phyloP scores from a whole-genome alignment of 2,113 vertebrate species.

The Syrrhaptes paradoxus region DNA sequence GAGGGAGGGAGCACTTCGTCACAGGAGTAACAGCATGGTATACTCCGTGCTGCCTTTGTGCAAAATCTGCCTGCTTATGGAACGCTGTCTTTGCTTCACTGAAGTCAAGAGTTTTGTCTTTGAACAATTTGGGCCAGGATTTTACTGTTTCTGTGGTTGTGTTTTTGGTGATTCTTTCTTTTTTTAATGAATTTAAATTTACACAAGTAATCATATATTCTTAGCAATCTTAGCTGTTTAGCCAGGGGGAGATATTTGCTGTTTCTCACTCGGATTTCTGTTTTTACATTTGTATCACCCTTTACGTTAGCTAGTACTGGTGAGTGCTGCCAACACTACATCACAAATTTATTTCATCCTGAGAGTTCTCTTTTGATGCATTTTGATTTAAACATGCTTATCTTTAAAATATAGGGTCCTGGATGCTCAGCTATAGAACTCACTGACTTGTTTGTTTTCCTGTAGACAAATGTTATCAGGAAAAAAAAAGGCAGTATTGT shows the following conservation, averaged over 20 bases:
- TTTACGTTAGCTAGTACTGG: neutral
- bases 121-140: neutral
- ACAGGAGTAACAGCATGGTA: neutral
- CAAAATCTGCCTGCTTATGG: accelerated
- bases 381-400: neutral
- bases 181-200: neutral
- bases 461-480: neutral
- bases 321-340: neutral
- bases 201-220: accelerated
- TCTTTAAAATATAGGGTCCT: neutral
- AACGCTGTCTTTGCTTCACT: neutral
- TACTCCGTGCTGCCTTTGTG: neutral
- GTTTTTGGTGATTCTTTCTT: neutral
- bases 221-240: neutral
- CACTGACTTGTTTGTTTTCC: neutral
- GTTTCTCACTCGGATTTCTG: neutral
- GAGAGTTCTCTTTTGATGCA: neutral
- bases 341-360: neutral
- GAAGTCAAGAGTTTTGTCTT: neutral
- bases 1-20: neutral
- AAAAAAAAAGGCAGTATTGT: neutral
- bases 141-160: neutral
- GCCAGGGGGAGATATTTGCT: neutral
- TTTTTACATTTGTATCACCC: neutral
- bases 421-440: neutral